Conservation (phyloP, 1,140 invertebrate species). For the Euura lappo region DNA sequence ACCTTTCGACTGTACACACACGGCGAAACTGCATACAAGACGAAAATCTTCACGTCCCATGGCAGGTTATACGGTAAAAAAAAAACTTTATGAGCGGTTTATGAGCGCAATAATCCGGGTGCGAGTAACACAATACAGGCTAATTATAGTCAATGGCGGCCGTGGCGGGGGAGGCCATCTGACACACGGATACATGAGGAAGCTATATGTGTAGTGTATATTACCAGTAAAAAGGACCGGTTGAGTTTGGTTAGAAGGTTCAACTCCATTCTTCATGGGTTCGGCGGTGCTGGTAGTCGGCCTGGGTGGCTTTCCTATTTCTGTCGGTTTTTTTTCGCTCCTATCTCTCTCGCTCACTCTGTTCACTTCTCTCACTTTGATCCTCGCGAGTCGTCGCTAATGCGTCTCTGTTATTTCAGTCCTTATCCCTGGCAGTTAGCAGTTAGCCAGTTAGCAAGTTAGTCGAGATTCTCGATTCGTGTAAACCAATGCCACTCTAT, state of each 20-base stretch:
- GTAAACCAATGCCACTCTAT: constrained; percentile 36
- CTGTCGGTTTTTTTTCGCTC: constrained; percentile 40
- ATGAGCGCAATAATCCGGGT: constrained; percentile 49
- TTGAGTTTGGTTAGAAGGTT: constrained; percentile 5
- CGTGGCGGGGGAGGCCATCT: constrained; percentile 24
- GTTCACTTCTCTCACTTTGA: constrained; percentile 40
- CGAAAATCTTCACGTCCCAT: background rate
- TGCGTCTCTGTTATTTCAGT: constrained; percentile 58
- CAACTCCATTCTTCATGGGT: constrained; percentile 3
- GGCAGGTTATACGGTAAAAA: background rate
- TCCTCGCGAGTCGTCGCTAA: constrained; percentile 49
- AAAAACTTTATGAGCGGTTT: constrained; percentile 51
- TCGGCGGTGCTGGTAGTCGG: constrained; percentile 32
- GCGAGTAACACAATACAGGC: constrained; percentile 53
- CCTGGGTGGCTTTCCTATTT: constrained; percentile 57
- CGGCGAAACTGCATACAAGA: background rate
- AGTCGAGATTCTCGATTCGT: constrained; percentile 36
- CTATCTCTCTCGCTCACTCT: constrained; percentile 22
- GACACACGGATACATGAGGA: constrained; percentile 39
- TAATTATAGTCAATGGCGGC: constrained; percentile 55
- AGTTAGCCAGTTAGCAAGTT: constrained; percentile 28
- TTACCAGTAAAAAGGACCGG: constrained; percentile 1
- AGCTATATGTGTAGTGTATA: background rate
- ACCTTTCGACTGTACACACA: background rate
- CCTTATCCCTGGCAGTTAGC: constrained; percentile 37